Conservation (phyloP, 2,888 invertebrate species). For the Anoplius nigerrimus region DNA sequence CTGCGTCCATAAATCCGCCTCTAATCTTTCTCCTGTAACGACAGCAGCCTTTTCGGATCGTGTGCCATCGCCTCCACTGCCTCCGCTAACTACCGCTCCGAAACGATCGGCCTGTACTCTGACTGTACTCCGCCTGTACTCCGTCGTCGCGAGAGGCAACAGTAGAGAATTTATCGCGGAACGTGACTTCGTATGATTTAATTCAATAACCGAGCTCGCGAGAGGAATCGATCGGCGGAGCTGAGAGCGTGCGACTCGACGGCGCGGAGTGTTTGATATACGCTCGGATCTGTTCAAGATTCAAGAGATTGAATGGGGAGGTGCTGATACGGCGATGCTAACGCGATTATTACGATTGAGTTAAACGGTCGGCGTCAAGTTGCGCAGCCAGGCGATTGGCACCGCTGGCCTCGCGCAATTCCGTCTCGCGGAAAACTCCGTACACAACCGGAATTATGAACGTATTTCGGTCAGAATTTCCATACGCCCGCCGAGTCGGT, state of each 20-base stretch:
- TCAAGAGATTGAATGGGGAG: no score
- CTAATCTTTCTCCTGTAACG: slow-evolving; percentile 13
- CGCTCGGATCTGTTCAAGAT: no score
- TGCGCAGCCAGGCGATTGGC: slow-evolving; percentile 4
- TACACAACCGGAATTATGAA: slow-evolving; percentile 26
- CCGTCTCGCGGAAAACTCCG: slow-evolving; percentile 1
- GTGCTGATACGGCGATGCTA: background rate
- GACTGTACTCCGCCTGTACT: no score
- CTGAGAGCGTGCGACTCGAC: no score
- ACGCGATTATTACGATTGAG: slow-evolving; percentile 31
- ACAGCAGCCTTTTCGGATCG: slow-evolving; percentile 17
- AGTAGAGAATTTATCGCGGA: no score
- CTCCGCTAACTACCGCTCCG: background rate
- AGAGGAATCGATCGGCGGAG: no score
- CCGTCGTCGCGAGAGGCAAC: no score
- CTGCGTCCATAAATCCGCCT: slow-evolving; percentile 15
- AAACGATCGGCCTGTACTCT: no score
- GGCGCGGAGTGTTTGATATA: no score
- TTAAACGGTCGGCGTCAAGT: slow-evolving; percentile 34
- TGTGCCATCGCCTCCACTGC: slow-evolving; percentile 1
- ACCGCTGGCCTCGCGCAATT: background rate
- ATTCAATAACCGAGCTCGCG: no score
- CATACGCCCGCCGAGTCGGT: slow-evolving; percentile 35
- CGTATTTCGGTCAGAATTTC: slow-evolving; percentile 45
- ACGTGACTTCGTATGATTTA: no score